phyloP scores from a whole-genome alignment of 2,113 vertebrate species.

The Bubo bubo region DNA sequence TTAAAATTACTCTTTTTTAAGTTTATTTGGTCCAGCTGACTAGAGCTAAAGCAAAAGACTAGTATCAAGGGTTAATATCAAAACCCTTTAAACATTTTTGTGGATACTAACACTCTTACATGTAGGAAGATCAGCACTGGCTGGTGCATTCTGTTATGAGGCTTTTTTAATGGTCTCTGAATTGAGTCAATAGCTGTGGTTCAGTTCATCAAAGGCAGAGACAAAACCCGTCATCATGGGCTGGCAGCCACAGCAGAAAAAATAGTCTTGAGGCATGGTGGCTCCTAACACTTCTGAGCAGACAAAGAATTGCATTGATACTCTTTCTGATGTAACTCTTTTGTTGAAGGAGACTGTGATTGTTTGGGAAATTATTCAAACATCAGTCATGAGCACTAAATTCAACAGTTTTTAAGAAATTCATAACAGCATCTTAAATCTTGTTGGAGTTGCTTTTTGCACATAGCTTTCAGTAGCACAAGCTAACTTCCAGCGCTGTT shows the following conservation, averaged over 20 bases:
- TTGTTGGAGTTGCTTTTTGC: not conserved
- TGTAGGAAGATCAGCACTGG: not conserved
- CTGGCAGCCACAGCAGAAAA: not conserved
- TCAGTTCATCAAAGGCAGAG: not conserved
- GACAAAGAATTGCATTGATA: not conserved
- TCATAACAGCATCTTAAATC: not conserved
- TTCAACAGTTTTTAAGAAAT: not conserved
- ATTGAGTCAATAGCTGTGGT: not conserved
- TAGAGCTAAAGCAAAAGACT: not conserved
- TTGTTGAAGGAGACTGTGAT: not conserved
- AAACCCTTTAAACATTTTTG: not conserved
- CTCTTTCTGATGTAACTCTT: not conserved
- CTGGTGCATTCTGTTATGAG: not conserved
- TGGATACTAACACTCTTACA: not conserved
- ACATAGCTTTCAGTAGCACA: not conserved
- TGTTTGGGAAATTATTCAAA: not conserved
- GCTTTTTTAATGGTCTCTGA: not conserved
- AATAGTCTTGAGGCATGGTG: not conserved
- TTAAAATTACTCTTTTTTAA: not conserved
- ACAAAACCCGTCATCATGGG: not conserved
- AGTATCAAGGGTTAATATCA: not conserved
- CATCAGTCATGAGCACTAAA: not conserved
- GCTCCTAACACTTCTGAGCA: not conserved
- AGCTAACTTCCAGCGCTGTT: not conserved
- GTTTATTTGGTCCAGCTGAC: not conserved